Evolutionary conservation across 2,113 vertebrate species (phyloP), one percentile per base, ranked within the genome.

Genomic region (Meriones unguiculatus): DNA sequence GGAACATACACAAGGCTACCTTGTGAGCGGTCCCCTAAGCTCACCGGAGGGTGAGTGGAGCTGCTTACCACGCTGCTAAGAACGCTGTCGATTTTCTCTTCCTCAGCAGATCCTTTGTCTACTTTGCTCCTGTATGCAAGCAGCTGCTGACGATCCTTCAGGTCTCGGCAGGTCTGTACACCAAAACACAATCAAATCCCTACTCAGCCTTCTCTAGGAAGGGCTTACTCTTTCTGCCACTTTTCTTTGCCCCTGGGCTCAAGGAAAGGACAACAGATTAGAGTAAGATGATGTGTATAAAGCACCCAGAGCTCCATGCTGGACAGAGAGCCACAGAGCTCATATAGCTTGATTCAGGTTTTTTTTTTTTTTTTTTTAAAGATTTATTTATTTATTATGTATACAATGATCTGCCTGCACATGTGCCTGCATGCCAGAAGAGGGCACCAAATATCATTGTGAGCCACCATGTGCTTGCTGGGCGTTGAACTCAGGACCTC

Each of bases 131-230:
- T 98, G 96, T 99, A 99, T 1, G 97, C 99, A 76, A 98, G 97
- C 98, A 99, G 96, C 98, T 99, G 99, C 97, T 99, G 99, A 1
- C 99, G 99, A 97, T 99, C 99, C 98, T 99, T 99, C 96, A 99
- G 97, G 98, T 99, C 99, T 95, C 98, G 99, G 97, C 99, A 99
- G 0, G 99, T 99, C 99, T 99, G 92, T 65, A 97, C 13, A 97
- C 32, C 77, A 97, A 98, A 97, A 98, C 72, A 25, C 12, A 87
- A 94, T 73, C 89, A 95, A 38, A 3, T 7, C 54, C 72, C 41
- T 50, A 10, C 77, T 88, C 30, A 93, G 62, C 35, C 67, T 97
- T 32, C 41, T 93, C 25, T 2, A 32, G 8, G 82, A 96, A 14
- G 22, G 0, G 0, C 8, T 87, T 52, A 41, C 62, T 70, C 90